These are phyloP conservation scores for Thera obeliscata DNA, from an alignment of 2,888 invertebrate genomes.

Conservation along the genomic window DNA sequence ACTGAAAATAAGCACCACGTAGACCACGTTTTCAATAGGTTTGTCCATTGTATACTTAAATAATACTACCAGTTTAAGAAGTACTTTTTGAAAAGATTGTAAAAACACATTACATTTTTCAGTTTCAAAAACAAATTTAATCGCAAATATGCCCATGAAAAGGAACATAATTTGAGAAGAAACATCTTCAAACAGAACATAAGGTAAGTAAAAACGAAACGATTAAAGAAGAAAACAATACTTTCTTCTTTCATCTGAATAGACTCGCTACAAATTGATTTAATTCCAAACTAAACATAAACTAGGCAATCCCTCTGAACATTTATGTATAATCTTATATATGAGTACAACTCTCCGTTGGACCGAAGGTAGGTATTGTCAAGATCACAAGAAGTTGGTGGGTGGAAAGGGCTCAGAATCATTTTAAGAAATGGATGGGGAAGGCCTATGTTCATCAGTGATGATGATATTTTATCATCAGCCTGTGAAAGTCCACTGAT, in stretches of 20 bases:
- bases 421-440: too few relatives aligned
- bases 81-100: neutral
- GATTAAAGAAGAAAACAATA: neutral
- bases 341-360: too few relatives aligned
- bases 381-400: too few relatives aligned
- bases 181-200: constrained; percentile 53
- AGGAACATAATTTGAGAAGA: constrained; percentile 54
- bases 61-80: too few relatives aligned
- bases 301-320: too few relatives aligned
- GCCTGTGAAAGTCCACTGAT: too few relatives aligned
- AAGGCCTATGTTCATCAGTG: too few relatives aligned
- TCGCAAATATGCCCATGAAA: constrained; percentile 48
- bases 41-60: constrained; percentile 31
- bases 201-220: constrained; percentile 44
- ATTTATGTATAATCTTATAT: too few relatives aligned
- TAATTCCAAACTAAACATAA: neutral
- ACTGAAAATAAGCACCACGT: constrained; percentile 59
- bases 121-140: constrained; percentile 53
- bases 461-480: too few relatives aligned
- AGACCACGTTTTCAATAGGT: constrained; percentile 59
- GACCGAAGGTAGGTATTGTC: too few relatives aligned
- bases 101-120: constrained; percentile 24
- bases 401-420: too few relatives aligned
- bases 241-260: neutral
- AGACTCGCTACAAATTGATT: too few relatives aligned